Base-by-base conservation (phyloP, 2,113 vertebrate genomes). In the Erythrolamprus reginae region DNA sequence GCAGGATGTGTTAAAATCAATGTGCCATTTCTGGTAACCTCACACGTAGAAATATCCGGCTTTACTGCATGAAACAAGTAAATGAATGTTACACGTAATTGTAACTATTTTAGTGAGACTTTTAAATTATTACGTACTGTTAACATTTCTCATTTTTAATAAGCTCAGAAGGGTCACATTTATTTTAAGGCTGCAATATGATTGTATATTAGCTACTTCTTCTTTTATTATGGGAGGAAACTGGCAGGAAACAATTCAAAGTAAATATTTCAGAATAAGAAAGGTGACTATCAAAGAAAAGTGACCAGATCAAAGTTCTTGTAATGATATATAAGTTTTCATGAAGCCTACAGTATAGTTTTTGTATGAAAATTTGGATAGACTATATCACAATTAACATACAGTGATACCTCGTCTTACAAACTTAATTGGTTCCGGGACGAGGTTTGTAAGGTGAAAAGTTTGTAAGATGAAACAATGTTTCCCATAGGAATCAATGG, bases 21-120 rank as follows among this genome's bases (percentile, higher is more conserved):
- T 5, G 47, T n/a, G 51, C 19, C 65, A 28, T 8, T 5, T 10
- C 12, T 42, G 70, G 8, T 10, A 61, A 61, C 26, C 15, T 84
- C 12, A 47, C 90, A 91, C 23, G 21, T n/a, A 50, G 53, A 51
- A 84, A 17, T 21, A 51, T 91, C 90, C 50, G 90, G 90, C n/a
- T 91, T 58, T 65, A 88, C 90, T 91, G 86, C 13, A 88, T 61
- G 47, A 50, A n/a, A 48, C 24, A 61, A 88, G 48, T 23, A 56
- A 33, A 91, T 77, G 12, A 86, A 15, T 58, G 19, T 77, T 19
- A 86, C 19, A 45, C 53, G 13, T 19, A 51, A 26, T 19, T 24
- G 4, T 58, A 89, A 50, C 33, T 38, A 42, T 77, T 77, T 77
- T 42, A 77, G 33, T 42, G 38, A 77, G 70, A 77, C 33, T 77